phyloP scores from a whole-genome alignment of 2,888 invertebrate genomes.

The Cerceris rybyensis region DNA sequence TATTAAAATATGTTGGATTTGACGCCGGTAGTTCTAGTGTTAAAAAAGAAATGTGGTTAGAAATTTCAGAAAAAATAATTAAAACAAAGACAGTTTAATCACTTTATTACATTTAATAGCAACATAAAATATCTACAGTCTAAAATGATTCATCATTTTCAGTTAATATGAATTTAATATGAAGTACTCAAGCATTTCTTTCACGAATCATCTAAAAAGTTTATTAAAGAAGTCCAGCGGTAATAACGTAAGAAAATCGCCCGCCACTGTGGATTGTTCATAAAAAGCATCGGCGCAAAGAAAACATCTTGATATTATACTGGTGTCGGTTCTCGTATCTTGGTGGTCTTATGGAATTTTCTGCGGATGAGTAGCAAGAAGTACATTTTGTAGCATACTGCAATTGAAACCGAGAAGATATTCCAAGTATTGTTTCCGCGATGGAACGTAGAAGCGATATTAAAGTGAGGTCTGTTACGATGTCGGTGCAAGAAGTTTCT shows the following conservation, averaged over 20 bases:
- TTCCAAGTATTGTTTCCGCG: constrained; percentile 32
- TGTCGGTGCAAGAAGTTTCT: constrained; percentile 32
- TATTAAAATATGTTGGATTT: too few species aligned
- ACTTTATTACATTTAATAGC: too few species aligned
- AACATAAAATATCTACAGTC: too few species aligned
- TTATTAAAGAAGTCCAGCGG: background rate
- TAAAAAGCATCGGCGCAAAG: constrained; percentile 43
- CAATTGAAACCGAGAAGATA: constrained; percentile 38
- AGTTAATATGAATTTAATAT: too few species aligned
- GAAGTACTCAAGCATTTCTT: too few species aligned
- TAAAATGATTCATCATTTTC: too few species aligned
- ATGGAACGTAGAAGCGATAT: constrained; percentile 38
- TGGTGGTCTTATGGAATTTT: constrained; percentile 52
- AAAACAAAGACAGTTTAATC: too few species aligned
- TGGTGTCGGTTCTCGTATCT: constrained; percentile 18
- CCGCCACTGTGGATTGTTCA: constrained; percentile 28
- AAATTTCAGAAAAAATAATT: too few species aligned
- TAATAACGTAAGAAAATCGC: constrained; percentile 13
- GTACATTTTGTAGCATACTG: constrained; percentile 39
- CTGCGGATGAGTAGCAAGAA: constrained; percentile 50
- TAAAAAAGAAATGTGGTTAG: too few species aligned
- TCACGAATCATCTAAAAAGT: background rate
- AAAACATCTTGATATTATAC: constrained; percentile 30
- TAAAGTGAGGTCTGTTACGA: constrained; percentile 23
- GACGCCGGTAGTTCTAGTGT: too few species aligned